phyloP scores from a whole-genome alignment of 2,888 invertebrate genomes.

The Dynastes maya region DNA sequence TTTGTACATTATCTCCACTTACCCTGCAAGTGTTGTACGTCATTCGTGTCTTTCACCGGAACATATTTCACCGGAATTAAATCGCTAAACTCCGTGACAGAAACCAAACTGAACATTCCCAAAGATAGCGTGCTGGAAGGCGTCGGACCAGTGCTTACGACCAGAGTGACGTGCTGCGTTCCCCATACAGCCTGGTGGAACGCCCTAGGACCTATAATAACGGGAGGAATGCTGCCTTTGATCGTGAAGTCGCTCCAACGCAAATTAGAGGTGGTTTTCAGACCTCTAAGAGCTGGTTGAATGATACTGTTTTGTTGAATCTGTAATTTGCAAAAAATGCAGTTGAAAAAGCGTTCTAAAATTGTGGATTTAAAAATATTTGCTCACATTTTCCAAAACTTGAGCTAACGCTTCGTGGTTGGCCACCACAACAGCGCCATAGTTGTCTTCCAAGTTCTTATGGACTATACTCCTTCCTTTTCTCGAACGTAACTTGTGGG shows the following conservation, averaged over 20 bases:
- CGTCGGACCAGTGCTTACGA: conserved; percentile 77
- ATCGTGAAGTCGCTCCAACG: conserved; percentile 83
- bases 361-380: too few species aligned
- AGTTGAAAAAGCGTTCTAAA: not conserved
- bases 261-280: conserved; percentile 82
- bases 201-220: conserved; percentile 80
- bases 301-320: conserved; percentile 81
- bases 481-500: conserved; percentile 77
- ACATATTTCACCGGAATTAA: conserved; percentile 81
- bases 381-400: conserved; percentile 86
- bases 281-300: conserved; percentile 79
- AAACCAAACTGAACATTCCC: conserved; percentile 79
- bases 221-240: conserved; percentile 67
- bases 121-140: conserved; percentile 72
- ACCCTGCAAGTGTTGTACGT: conserved; percentile 81
- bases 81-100: conserved; percentile 88
- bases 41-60: conserved; percentile 70
- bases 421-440: conserved; percentile 90
- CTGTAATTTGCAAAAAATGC: conserved; percentile 64
- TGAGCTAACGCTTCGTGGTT: conserved; percentile 93
- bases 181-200: conserved; percentile 87
- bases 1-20: conserved; percentile 34
- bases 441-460: conserved; percentile 90
- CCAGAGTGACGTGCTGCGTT: conserved; percentile 79
- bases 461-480: conserved; percentile 89